Percentiles rank a stretch among this genome's conserved stretches.
phyloP scores from a whole-genome alignment of 1,140 invertebrate species.

The Zaprionus inermis region DNA sequence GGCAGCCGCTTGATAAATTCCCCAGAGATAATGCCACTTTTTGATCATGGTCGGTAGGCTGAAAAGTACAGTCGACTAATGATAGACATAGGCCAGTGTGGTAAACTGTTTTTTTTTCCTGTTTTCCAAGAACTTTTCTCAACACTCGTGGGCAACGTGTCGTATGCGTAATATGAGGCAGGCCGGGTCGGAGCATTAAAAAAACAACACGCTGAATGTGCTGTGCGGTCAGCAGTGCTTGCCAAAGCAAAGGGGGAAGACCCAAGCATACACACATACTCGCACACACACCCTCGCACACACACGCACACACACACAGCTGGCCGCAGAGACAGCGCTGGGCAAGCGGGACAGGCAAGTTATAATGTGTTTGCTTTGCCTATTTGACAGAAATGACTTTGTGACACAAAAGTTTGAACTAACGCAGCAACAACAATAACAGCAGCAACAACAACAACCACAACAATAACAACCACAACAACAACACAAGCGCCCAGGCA shows the following conservation, averaged over 20 bases:
- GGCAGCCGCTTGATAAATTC: no score
- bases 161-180: constrained; percentile 23
- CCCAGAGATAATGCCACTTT: no score
- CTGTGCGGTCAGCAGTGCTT: constrained; percentile 19
- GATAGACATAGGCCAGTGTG: neutral
- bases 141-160: neutral
- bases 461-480: constrained; percentile 24
- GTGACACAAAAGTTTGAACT: constrained; percentile 55
- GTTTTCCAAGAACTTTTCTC: neutral
- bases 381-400: constrained; percentile 65
- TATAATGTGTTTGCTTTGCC: constrained; percentile 61
- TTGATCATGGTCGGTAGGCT: neutral
- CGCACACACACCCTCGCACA: neutral
- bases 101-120: no score
- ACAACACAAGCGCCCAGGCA: neutral
- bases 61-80: neutral
- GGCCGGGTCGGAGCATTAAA: neutral
- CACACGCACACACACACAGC: neutral
- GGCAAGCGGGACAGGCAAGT: constrained; percentile 24
- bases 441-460: constrained; percentile 27
- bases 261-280: neutral
- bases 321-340: neutral
- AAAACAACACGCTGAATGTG: constrained; percentile 13
- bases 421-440: constrained; percentile 19
- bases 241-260: constrained; percentile 11